Evolutionary conservation across 2,888 invertebrate species (phyloP).

Genomic region (Lepas anatifera): DNA sequence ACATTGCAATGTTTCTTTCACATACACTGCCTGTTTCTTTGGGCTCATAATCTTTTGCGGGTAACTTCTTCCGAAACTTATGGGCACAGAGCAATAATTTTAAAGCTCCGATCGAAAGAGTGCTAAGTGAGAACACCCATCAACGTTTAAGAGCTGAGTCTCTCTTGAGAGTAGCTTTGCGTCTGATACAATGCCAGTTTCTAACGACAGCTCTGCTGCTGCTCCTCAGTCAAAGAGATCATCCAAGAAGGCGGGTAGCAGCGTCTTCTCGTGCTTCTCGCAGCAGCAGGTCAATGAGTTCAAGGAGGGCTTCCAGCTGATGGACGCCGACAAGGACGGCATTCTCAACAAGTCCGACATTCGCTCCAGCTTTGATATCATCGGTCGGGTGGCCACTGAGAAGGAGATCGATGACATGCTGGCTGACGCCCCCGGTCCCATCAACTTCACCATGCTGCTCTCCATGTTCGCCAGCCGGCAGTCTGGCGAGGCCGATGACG

Average conservation of each 20-base stretch:
- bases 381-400: slow-evolving; percentile 77
- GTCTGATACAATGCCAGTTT: too few species aligned
- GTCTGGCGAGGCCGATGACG: slow-evolving; percentile 81
- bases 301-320: slow-evolving; percentile 92
- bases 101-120: too few species aligned
- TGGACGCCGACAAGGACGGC: slow-evolving; percentile 92
- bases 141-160: too few species aligned
- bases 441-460: slow-evolving; percentile 89
- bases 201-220: too few species aligned
- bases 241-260: slow-evolving; percentile 44
- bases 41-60: too few species aligned
- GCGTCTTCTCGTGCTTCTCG: slow-evolving; percentile 94
- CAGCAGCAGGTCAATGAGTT: slow-evolving; percentile 93
- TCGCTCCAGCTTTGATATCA: slow-evolving; percentile 79
- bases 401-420: slow-evolving; percentile 86
- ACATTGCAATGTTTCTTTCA: too few species aligned
- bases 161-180: too few species aligned
- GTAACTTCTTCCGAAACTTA: too few species aligned
- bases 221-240: slow-evolving; percentile 55
- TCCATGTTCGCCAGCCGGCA: slow-evolving; percentile 84
- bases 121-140: too few species aligned
- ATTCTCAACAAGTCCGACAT: slow-evolving; percentile 74
- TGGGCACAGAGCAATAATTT: too few species aligned
- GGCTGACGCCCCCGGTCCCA: slow-evolving; percentile 73
- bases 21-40: too few species aligned